Conservation (phyloP, 1,140 invertebrate species). For the Drosophila nasuta region DNA sequence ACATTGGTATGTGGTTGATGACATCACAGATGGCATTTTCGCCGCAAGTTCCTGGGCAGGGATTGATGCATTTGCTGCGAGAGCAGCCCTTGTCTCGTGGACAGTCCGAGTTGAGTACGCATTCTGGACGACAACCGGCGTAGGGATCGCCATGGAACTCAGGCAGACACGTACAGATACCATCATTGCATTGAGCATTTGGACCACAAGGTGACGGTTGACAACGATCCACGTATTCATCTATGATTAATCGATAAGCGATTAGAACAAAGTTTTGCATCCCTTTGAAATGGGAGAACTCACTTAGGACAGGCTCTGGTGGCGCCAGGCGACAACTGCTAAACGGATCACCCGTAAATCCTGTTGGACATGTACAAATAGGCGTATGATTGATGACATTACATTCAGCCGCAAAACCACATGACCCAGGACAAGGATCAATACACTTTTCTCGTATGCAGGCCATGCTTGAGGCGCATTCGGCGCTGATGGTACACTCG, state of each 20-base stretch:
- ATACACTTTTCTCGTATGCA: constrained; percentile 94
- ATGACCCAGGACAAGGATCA: constrained; percentile 93
- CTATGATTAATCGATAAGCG: constrained; percentile 84
- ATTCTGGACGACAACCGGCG: constrained; percentile 92
- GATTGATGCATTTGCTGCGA: constrained; percentile 92
- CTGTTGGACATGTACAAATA: constrained; percentile 91
- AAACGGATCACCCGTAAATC: constrained; percentile 94
- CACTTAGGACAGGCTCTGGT: constrained; percentile 86
- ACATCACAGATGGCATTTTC: constrained; percentile 91
- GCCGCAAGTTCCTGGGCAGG: constrained; percentile 92
- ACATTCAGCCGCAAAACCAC: constrained; percentile 92
- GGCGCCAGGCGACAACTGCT: constrained; percentile 87
- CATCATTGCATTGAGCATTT: constrained; percentile 92
- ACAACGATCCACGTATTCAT: constrained; percentile 90
- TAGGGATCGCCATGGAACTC: constrained; percentile 94
- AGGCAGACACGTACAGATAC: constrained; percentile 90
- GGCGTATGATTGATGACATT: constrained; percentile 94
- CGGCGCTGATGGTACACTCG: constrained; percentile 93
- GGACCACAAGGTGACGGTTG: constrained; percentile 92
- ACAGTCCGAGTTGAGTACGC: constrained; percentile 93
- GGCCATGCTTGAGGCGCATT: constrained; percentile 91
- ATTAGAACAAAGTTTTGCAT: constrained; percentile 75
- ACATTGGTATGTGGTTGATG: constrained; percentile 91
- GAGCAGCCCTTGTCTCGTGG: constrained; percentile 90
- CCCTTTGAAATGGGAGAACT: constrained; percentile 85